A percentile compares a stretch with the other conserved stretches of the same genome.
phyloP scores from a whole-genome alignment of 2,797 vertebrate species.

The Sphenodon punctatus region DNA sequence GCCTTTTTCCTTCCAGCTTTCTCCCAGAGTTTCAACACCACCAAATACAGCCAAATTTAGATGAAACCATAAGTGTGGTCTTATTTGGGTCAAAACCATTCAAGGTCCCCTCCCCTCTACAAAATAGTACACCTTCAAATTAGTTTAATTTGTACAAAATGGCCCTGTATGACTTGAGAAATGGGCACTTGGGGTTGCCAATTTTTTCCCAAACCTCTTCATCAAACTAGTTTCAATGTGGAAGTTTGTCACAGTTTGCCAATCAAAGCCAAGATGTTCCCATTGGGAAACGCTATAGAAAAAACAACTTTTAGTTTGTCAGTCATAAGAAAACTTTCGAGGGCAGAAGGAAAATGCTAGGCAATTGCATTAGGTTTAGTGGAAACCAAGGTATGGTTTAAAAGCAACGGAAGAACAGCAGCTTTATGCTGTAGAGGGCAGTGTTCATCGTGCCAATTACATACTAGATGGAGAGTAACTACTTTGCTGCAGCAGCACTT shows the following conservation, averaged over 20 bases:
- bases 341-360: background rate
- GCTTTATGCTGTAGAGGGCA: slow-evolving; percentile 38
- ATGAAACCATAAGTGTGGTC: background rate
- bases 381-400: background rate
- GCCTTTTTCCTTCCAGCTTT: no score
- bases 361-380: background rate
- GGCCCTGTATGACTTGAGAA: background rate
- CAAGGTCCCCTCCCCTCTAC: no score
- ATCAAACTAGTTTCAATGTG: background rate
- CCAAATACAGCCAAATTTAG: background rate
- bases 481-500: background rate
- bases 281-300: background rate
- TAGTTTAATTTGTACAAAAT: background rate
- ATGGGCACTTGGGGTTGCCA: background rate
- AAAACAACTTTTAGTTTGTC: background rate
- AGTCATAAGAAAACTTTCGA: background rate
- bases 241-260: background rate
- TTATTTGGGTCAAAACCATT: background rate
- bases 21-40: no score
- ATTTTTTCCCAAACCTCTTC: background rate
- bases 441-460: slow-evolving; percentile 20
- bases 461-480: background rate
- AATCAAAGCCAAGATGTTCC: background rate
- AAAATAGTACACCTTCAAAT: background rate
- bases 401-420: background rate